Evolutionary conservation across 1,140 invertebrate species (phyloP).

Genomic region (Anoplophora glabripennis): DNA sequence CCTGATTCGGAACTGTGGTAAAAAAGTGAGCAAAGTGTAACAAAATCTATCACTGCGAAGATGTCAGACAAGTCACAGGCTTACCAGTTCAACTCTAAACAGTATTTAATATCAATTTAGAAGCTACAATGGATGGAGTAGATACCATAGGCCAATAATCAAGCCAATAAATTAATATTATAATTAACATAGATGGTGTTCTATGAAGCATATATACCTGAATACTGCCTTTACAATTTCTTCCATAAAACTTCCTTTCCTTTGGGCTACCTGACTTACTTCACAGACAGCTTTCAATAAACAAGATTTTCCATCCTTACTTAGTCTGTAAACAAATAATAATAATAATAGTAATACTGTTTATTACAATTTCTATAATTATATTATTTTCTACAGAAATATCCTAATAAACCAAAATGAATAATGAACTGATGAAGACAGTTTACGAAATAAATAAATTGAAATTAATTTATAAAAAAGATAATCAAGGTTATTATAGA

Average conservation of each 20-base stretch:
- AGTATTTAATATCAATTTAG: too few relatives aligned
- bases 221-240: conserved; percentile 55
- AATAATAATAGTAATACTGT: not conserved
- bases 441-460: not conserved
- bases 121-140: too few relatives aligned
- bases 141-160: too few relatives aligned
- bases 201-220: conserved; percentile 47
- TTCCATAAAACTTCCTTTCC: conserved; percentile 49
- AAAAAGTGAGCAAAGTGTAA: too few relatives aligned
- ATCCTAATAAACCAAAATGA: too few relatives aligned
- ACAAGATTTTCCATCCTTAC: conserved; percentile 51
- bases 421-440: too few relatives aligned
- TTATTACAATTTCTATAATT: not conserved
- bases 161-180: too few relatives aligned
- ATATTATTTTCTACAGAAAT: not conserved
- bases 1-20: too few relatives aligned
- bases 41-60: too few relatives aligned
- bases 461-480: not conserved
- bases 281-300: conserved; percentile 56
- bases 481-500: too few relatives aligned
- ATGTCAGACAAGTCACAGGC: too few relatives aligned
- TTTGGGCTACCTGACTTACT: conserved; percentile 33
- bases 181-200: not conserved
- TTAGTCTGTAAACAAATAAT: conserved; percentile 29
- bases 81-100: too few relatives aligned